These are phyloP conservation scores for Archocentrus centrarchus DNA, from an alignment of 2,113 vertebrate species.

Conservation along the genomic window DNA sequence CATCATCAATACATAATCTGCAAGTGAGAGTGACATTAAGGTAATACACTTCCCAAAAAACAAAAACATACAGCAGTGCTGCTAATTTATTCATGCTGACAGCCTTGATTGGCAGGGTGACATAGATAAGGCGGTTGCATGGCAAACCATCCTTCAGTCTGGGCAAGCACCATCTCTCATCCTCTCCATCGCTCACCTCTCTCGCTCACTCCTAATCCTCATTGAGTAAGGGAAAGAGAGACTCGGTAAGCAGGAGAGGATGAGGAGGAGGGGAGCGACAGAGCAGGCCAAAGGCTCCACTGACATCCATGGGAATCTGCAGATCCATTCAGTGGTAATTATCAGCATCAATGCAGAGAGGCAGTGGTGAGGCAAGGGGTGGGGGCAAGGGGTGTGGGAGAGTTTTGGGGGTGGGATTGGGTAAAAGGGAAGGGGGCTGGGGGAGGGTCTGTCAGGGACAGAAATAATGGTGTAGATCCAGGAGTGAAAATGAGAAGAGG, in stretches of 20 bases:
- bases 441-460: conserved; percentile 25
- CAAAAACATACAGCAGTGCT: not conserved
- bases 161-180: conserved; percentile 60
- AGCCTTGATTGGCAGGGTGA: conserved; percentile 55
- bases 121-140: conserved; percentile 57
- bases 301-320: conserved; percentile 82
- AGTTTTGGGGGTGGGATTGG: conserved; percentile 51
- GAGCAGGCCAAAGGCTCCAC: conserved; percentile 78
- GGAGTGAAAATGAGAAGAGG: conserved; percentile 28
- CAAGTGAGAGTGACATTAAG: conserved; percentile 46
- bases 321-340: conserved; percentile 84
- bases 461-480: conserved; percentile 47
- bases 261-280: conserved; percentile 60
- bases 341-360: conserved; percentile 81
- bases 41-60: conserved; percentile 11
- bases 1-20: conserved; percentile 15
- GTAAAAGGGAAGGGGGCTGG: not conserved
- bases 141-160: conserved; percentile 57
- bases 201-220: conserved; percentile 72
- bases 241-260: conserved; percentile 60
- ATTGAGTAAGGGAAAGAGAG: conserved; percentile 68
- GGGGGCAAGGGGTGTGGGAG: conserved; percentile 69
- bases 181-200: conserved; percentile 64
- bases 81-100: conserved; percentile 44
- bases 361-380: conserved; percentile 61